phyloP scores from a whole-genome alignment of 1,140 invertebrate species.

The Ostrea edulis region DNA sequence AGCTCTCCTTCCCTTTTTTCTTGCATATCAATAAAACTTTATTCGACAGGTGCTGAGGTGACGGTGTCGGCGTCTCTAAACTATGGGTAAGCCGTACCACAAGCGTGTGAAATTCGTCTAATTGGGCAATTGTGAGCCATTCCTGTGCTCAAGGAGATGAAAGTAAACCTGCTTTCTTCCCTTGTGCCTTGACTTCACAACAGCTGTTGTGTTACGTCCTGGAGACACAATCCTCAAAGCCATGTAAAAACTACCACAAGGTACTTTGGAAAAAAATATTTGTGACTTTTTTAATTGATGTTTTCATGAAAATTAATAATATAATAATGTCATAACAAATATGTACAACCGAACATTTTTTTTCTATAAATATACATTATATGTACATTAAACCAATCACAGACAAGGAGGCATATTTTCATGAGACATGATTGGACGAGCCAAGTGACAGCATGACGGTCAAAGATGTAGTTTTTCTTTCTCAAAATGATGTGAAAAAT shows the following conservation, averaged over 20 bases:
- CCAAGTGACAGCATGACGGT: constrained; percentile 18
- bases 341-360: constrained; percentile 60
- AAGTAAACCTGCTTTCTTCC: background rate
- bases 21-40: too few relatives aligned
- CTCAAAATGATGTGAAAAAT: constrained; percentile 15
- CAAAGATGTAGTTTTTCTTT: background rate
- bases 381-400: constrained; percentile 65
- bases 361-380: constrained; percentile 73
- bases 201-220: background rate
- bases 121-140: background rate
- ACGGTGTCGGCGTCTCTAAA: too few relatives aligned
- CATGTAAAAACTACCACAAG: constrained; percentile 30
- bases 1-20: too few relatives aligned
- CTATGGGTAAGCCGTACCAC: background rate
- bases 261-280: constrained; percentile 65
- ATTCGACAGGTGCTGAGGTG: too few relatives aligned
- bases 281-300: constrained; percentile 68
- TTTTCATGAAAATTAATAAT: constrained; percentile 64
- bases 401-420: constrained; percentile 49
- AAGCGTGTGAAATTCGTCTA: background rate
- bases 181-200: background rate
- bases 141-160: background rate
- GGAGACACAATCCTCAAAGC: background rate
- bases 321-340: constrained; percentile 65
- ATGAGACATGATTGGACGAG: background rate